Evolutionary conservation across 1,140 invertebrate species (phyloP), one percentile per base, ranked within the genome.

Genomic region (Calephelis nemesis): DNA sequence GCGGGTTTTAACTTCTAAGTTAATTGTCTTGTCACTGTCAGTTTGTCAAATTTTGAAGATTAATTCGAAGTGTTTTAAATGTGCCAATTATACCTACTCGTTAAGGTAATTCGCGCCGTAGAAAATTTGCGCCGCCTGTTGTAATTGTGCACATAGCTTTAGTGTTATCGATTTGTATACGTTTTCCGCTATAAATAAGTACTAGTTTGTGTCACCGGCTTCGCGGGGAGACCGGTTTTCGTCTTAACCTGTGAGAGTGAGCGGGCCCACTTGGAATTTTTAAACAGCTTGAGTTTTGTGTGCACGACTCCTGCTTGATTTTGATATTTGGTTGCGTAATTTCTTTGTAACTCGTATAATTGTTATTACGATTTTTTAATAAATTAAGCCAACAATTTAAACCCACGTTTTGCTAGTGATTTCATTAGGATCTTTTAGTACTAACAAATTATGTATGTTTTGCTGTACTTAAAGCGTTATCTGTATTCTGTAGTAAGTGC

Each of bases 181-280:
- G 80, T 90, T 88, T 88, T 85, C 74, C 81, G 80, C 88, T 89
- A 89, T 87, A 88, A 89, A 91, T 88, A 91, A 88, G 83, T 87
- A 77, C 81, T 73, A 87, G 81, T 88, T 90, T 89, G 86, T 88
- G 82, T 86, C 84, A 88, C 87, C 84, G 79, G 65, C 76, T 75
- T 71, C 49, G 69, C 71, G 65, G 63, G 69, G 70, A 76, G 82
- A 84, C 82, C 85, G 81, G 85, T 87, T 88, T 83, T 68, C 67
- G 72, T 73, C 78, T 73, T 73, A 81, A 84, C 81, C 76, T 77
- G 83, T 87, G 83, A 81, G 79, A 74, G 78, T 80, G 79, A 79
- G 70, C 74, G 70, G 74, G 70, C 71, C 72, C 63, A 76, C 72
- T 79, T 77, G 74, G 76, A 85, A 83, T 82, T 83, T 79, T 71